phyloP scores from a whole-genome alignment of 2,888 invertebrate species.

The Stenotaenia linearis region DNA sequence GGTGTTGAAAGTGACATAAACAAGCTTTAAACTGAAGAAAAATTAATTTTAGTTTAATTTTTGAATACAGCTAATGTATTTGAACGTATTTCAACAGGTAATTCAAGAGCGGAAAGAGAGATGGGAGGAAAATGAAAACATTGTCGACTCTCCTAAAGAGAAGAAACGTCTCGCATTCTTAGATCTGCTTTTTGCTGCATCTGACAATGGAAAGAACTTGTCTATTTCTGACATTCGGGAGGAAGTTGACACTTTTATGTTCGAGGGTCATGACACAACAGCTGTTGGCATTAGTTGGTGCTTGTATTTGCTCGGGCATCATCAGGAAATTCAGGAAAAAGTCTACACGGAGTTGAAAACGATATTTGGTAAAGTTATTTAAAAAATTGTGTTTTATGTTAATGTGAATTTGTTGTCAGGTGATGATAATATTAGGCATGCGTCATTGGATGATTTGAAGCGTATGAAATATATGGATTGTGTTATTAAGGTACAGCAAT shows the following conservation, averaged over 20 bases:
- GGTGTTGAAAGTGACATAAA: no score
- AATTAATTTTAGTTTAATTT: no score
- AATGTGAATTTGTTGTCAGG: background rate
- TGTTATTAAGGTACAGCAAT: slow-evolving; percentile 34
- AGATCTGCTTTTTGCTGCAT: slow-evolving; percentile 44
- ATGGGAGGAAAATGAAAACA: background rate
- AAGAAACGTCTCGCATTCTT: slow-evolving; percentile 42
- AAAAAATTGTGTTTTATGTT: background rate
- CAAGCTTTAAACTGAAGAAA: no score
- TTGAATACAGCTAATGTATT: no score
- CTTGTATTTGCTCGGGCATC: slow-evolving; percentile 38
- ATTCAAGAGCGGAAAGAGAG: background rate
- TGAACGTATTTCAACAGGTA: no score
- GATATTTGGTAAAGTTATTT: slow-evolving; percentile 26
- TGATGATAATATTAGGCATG: background rate
- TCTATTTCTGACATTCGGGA: slow-evolving; percentile 40
- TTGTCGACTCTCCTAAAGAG: background rate
- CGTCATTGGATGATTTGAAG: background rate
- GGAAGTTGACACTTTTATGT: slow-evolving; percentile 50
- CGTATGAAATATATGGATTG: slow-evolving; percentile 33
- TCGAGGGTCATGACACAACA: slow-evolving; percentile 44
- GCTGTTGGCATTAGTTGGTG: slow-evolving; percentile 39
- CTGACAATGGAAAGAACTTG: slow-evolving; percentile 40
- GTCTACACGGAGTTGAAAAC: slow-evolving; percentile 34
- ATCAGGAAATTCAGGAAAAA: slow-evolving; percentile 38